Evolutionary conservation across 2,113 vertebrate genomes (phyloP).

Genomic region (Oxyruncus cristatus): DNA sequence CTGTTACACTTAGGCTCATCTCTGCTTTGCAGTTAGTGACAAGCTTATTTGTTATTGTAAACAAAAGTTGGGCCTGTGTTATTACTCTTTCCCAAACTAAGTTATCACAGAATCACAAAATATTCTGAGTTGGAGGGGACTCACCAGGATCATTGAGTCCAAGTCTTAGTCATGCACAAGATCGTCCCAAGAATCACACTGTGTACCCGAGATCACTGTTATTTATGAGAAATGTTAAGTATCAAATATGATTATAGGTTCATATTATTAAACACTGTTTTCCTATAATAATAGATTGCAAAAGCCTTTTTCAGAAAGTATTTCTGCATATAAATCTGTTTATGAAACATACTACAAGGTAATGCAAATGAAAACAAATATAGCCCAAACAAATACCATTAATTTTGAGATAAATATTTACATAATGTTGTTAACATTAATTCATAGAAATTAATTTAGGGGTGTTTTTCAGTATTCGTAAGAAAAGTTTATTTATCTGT

Average conservation of each 20-base stretch:
- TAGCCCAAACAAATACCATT: fast-evolving
- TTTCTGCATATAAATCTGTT: neutral
- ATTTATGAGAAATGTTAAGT: neutral
- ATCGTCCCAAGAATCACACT: neutral
- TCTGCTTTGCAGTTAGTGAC: neutral
- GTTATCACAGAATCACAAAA: neutral
- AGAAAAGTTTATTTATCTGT: neutral
- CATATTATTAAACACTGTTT: neutral
- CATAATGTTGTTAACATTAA: neutral
- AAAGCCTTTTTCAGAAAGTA: neutral
- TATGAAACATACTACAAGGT: neutral
- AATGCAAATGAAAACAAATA: neutral
- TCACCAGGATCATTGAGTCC: neutral
- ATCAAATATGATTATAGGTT: neutral
- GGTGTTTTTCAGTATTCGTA: neutral
- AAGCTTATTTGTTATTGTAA: neutral
- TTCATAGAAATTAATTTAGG: neutral
- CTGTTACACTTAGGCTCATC: neutral
- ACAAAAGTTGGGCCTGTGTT: neutral
- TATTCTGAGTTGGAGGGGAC: neutral
- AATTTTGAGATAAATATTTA: neutral
- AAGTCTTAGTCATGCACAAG: neutral
- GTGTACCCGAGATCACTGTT: neutral
- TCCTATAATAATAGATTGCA: neutral
- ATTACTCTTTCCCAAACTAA: neutral